Conservation (phyloP, 2,797 vertebrate genomes). For the Lithobates sylvaticus region DNA sequence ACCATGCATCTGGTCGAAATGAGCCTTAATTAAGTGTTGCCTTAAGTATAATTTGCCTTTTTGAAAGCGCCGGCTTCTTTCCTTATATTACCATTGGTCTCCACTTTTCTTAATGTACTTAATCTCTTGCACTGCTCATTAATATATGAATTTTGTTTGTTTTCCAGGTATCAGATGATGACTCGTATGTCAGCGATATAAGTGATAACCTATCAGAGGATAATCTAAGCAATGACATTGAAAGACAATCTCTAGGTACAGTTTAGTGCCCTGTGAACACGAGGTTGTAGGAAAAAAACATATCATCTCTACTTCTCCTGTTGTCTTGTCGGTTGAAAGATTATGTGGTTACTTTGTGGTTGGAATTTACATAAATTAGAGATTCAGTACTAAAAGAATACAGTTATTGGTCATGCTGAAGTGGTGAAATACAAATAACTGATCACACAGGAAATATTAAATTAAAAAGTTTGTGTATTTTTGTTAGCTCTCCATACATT, state of each 20-base stretch:
- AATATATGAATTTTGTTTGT: slow-evolving; percentile 50
- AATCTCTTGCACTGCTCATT: slow-evolving; percentile 22
- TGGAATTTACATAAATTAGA: neutral
- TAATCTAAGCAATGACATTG: slow-evolving; percentile 89
- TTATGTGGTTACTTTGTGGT: neutral
- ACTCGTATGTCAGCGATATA: slow-evolving; percentile 95
- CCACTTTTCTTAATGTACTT: neutral
- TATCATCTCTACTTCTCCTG: too few species aligned
- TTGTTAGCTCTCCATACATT: too few species aligned
- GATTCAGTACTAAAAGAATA: too few species aligned
- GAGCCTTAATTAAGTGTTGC: too few species aligned
- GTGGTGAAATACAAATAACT: too few species aligned
- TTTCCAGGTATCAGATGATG: slow-evolving; percentile 91
- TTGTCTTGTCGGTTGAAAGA: too few species aligned
- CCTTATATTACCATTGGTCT: neutral
- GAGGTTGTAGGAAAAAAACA: too few species aligned
- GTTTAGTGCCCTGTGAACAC: neutral
- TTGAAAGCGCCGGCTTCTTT: neutral
- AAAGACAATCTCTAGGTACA: slow-evolving; percentile 80
- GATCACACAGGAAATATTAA: too few species aligned
- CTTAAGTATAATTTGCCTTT: too few species aligned
- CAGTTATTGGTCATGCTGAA: too few species aligned
- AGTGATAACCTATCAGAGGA: slow-evolving; percentile 97
- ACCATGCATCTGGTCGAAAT: too few species aligned
- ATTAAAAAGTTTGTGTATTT: too few species aligned